Percentiles rank a stretch among this genome's conserved stretches.
Conservation (phyloP, 2,797 vertebrate genomes). For the Geotrypetes seraphini region DNA sequence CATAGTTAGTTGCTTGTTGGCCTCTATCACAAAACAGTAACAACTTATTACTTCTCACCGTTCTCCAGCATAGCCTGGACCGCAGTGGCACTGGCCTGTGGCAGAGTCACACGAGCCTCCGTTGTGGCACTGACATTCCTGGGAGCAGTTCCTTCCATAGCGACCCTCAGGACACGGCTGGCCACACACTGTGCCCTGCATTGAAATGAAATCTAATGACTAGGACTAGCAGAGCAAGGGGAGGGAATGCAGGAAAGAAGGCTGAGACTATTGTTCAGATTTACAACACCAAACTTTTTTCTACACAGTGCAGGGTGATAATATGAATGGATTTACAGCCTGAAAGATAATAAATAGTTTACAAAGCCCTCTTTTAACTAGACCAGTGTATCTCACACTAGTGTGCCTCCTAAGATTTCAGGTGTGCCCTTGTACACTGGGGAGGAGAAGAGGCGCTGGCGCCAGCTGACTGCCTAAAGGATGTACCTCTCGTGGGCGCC, state of each 20-base stretch:
- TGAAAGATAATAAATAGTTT: slow-evolving; percentile 23
- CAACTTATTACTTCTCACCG: slow-evolving; percentile 56
- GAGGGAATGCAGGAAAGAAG: background rate
- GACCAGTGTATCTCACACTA: no score
- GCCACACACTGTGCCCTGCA: slow-evolving; percentile 86
- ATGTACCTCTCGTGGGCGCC: no score
- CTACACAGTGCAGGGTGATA: background rate
- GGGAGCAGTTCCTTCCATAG: slow-evolving; percentile 82
- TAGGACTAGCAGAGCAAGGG: slow-evolving; percentile 9
- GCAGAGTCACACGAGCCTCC: slow-evolving; percentile 69
- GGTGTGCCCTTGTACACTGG: no score
- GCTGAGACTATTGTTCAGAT: background rate
- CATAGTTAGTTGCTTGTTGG: no score
- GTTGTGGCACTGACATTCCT: slow-evolving; percentile 95
- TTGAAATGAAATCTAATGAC: slow-evolving; percentile 31
- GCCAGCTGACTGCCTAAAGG: no score
- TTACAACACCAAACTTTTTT: slow-evolving; percentile 6
- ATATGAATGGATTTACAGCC: slow-evolving; percentile 6
- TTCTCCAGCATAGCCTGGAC: slow-evolving; percentile 81
- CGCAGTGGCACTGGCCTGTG: slow-evolving; percentile 77
- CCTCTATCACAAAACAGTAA: no score
- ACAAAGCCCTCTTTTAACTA: no score
- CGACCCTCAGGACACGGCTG: slow-evolving; percentile 87
- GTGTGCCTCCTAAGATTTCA: no score
- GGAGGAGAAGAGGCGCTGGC: no score